Conservation (phyloP, 2,888 invertebrate species). For the Phragmatobia fuliginosa region DNA sequence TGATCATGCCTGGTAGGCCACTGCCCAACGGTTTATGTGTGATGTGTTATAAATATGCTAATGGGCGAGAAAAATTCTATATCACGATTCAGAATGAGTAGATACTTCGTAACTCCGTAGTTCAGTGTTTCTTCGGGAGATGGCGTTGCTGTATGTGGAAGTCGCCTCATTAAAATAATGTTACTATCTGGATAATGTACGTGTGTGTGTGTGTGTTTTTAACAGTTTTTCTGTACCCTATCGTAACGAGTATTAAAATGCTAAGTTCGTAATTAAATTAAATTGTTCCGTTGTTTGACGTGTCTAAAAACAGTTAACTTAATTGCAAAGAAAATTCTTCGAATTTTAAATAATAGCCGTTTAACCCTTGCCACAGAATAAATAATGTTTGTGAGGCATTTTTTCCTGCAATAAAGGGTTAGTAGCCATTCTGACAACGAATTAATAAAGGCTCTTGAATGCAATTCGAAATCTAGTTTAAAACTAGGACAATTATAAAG, state of each 20-base stretch:
- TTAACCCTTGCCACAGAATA: background rate
- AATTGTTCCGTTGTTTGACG: slow-evolving; percentile 1
- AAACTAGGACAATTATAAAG: slow-evolving; percentile 38
- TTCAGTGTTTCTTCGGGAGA: too few relatives aligned
- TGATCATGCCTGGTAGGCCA: too few relatives aligned
- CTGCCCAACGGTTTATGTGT: too few relatives aligned
- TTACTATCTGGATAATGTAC: too few relatives aligned
- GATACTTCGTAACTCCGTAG: too few relatives aligned
- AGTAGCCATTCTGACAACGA: background rate
- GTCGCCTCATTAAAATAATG: too few relatives aligned
- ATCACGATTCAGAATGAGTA: too few relatives aligned
- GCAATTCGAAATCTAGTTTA: too few relatives aligned
- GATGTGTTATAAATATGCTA: too few relatives aligned
- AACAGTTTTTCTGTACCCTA: background rate
- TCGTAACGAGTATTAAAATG: background rate
- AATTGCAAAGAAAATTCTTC: background rate
- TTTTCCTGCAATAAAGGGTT: background rate
- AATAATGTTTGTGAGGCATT: background rate
- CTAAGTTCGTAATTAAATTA: background rate
- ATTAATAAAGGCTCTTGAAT: background rate
- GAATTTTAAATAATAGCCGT: background rate
- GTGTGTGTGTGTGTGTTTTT: too few relatives aligned
- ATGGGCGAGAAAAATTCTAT: too few relatives aligned
- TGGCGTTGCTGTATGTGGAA: too few relatives aligned
- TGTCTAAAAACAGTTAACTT: background rate